phyloP scores from a whole-genome alignment of 2,113 vertebrate genomes.

The Eptesicus fuscus region DNA sequence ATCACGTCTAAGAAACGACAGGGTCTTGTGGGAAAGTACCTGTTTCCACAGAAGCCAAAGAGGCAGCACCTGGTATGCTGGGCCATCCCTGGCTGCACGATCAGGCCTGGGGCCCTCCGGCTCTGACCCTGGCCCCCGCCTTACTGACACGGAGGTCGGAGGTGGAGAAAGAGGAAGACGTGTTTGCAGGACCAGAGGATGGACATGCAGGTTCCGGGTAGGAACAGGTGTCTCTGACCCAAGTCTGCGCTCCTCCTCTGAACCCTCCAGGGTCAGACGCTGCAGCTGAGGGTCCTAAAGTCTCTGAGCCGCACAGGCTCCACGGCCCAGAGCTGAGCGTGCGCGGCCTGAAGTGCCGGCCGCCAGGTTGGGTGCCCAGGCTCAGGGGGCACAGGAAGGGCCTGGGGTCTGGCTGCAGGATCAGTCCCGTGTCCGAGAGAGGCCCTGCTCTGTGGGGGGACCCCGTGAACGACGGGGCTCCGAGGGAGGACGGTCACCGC shows the following conservation, averaged over 20 bases:
- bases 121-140: not conserved
- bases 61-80: fast-evolving
- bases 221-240: not conserved
- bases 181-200: fast-evolving
- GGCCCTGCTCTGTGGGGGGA: not conserved
- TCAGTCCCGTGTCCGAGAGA: not conserved
- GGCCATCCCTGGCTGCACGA: fast-evolving
- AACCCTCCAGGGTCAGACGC: not conserved
- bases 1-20: not conserved
- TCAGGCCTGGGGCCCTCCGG: not conserved
- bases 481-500: not conserved
- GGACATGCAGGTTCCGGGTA: not conserved
- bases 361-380: not conserved
- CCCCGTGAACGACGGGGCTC: not conserved
- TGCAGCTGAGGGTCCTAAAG: fast-evolving
- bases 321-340: too few relatives aligned
- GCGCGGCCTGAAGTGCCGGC: fast-evolving
- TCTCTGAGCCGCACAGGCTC: not conserved
- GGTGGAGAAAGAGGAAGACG: not conserved
- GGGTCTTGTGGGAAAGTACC: not conserved
- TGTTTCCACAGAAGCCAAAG: not conserved
- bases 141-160: not conserved
- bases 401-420: not conserved
- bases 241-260: too few relatives aligned
- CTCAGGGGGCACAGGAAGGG: not conserved